These are phyloP conservation scores for Onthophagus taurus DNA, from an alignment of 1,140 invertebrate genomes.

Conservation along the genomic window DNA sequence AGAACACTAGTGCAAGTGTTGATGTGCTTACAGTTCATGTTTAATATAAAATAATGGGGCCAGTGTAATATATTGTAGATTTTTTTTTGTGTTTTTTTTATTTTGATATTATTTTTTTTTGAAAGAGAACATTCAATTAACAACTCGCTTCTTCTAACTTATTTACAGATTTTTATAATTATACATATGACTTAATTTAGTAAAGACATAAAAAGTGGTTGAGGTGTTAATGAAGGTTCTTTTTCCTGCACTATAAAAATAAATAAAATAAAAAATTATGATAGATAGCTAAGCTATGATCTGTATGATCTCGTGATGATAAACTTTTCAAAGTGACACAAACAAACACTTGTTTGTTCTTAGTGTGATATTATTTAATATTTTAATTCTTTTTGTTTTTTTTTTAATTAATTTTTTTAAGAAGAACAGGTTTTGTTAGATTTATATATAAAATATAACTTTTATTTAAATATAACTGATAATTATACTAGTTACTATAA, in stretches of 20 bases:
- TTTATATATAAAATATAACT: conserved; percentile 27
- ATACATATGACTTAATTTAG: conserved; percentile 4
- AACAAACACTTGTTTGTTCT: conserved; percentile 28
- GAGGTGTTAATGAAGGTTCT: too few species aligned
- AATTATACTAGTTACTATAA: conserved; percentile 20
- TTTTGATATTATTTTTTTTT: conserved; percentile 1
- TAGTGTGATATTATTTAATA: conserved; percentile 38
- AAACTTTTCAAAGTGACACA: conserved; percentile 28
- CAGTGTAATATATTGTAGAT: conserved; percentile 22
- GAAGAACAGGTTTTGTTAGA: conserved; percentile 27
- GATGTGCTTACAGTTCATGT: conserved; percentile 37
- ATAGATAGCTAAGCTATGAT: conserved; percentile 13
- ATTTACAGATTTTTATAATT: conserved; percentile 9
- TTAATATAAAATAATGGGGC: conserved; percentile 21
- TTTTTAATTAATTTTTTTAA: conserved; percentile 30
- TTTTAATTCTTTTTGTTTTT: conserved; percentile 33
- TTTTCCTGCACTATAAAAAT: too few species aligned
- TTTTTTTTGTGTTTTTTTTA: conserved; percentile 2
- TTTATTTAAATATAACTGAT: conserved; percentile 31
- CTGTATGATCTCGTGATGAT: conserved; percentile 31
- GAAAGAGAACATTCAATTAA: background rate
- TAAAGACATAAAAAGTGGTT: conserved; percentile 6
- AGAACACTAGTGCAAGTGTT: conserved; percentile 31
- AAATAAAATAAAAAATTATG: conserved; percentile 7
- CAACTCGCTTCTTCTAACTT: conserved; percentile 2